Evolutionary conservation across 2,888 invertebrate species (phyloP), one percentile per base, ranked within the genome.

Genomic region (Lasioglossum zephyrum): DNA sequence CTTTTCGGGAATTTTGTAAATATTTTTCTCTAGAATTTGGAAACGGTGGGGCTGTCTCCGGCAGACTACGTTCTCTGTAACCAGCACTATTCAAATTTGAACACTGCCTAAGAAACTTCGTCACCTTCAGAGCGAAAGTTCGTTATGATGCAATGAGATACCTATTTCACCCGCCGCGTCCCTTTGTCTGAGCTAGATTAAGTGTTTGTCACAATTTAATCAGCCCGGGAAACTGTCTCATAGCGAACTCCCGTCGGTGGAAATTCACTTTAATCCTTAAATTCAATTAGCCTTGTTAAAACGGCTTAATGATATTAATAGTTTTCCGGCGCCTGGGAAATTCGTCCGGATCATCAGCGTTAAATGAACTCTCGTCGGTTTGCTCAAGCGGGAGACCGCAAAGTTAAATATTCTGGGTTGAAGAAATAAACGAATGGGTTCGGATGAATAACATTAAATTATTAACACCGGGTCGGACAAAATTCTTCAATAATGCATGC

Each of bases 251-350:
- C 16, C 66, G 66, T 6, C 66, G 36, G 36, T 1, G 66, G 66
- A 18, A 9, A 66, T 36, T 66, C 36, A 16, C 36, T 66, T 66
- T 66, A 66, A 66, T 66, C 66, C 66, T 36, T 66, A 66, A 66
- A 66, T 66, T 66, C 36, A 66, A 66, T 66, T 66, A 66, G 3
- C 36, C 18, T 18, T 8, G 36, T 66, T 31, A 36, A 66, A 66
- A 66, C 66, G 66, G 66, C 18, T 66, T 66, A 66, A 66, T 36
- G 18, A 66, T 36, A 66, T 66, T 66, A 66, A 66, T 36, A 66
- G 66, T 36, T 66, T 66, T 22, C 36, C 18, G 66, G 36, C 66
- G 18, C 18, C 31, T 36, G 31, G 31, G 63, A 66, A 31, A 66
- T 66, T 66, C 63, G 63, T 66, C 18, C 36, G 63, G 31, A 13